phyloP scores from a whole-genome alignment of 1,140 invertebrate species.

The Megalonaias nervosa region DNA sequence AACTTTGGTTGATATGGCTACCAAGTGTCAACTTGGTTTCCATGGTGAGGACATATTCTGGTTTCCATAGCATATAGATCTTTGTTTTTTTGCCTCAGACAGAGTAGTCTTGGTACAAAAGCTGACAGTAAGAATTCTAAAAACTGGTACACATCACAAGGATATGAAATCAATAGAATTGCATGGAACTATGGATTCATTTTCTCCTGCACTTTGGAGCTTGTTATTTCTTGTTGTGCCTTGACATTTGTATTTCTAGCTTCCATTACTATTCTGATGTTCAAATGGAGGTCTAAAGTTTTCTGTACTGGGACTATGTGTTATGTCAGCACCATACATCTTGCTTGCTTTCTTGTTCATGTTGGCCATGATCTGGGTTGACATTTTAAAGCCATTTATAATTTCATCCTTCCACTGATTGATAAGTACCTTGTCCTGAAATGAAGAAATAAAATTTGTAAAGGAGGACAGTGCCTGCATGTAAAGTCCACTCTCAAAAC shows the following conservation, averaged over 20 bases:
- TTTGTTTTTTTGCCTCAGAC: no score
- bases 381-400: constrained; percentile 67
- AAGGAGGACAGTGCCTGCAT: not conserved
- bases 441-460: constrained; percentile 22
- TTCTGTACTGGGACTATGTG: constrained; percentile 57
- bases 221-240: not conserved
- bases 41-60: no score
- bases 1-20: no score
- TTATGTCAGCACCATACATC: constrained; percentile 69
- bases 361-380: constrained; percentile 69
- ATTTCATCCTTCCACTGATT: constrained; percentile 73
- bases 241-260: constrained; percentile 40
- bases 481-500: no score
- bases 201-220: no score
- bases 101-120: no score
- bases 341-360: constrained; percentile 72
- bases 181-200: no score
- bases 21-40: no score
- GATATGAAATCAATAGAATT: no score
- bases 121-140: no score
- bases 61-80: no score
- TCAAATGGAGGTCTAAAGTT: constrained; percentile 63
- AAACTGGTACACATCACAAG: no score
- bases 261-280: constrained; percentile 68
- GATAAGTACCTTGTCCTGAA: constrained; percentile 70